Percentiles rank a stretch among this genome's conserved stretches.
phyloP scores from a whole-genome alignment of 30 jellyfish, hydroid and myxozoan genomes.

The Rhopilema esculentum region DNA sequence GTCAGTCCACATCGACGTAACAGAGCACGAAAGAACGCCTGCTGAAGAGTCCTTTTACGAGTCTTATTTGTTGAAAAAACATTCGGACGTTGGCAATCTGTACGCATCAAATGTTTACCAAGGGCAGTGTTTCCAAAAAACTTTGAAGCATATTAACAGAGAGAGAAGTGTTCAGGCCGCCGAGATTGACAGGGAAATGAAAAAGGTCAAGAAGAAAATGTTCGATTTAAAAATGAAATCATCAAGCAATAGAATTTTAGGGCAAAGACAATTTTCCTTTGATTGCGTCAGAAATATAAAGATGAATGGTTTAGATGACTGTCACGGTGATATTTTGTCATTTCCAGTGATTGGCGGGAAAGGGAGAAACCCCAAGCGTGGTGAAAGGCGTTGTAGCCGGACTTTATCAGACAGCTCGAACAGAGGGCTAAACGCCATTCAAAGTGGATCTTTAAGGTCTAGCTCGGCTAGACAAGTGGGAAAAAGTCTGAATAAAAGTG shows the following conservation, averaged over 20 bases:
- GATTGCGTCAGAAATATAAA: neutral
- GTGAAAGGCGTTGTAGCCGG: neutral
- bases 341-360: neutral
- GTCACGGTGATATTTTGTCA: neutral
- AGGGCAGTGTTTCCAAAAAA: conserved; percentile 50
- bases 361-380: neutral
- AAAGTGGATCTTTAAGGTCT: too few relatives aligned
- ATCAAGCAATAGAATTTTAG: neutral
- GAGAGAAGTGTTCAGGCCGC: conserved; percentile 43
- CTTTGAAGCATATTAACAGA: conserved; percentile 44
- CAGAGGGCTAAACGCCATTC: neutral
- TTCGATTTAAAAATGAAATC: conserved; percentile 26
- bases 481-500: neutral
- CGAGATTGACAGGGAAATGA: conserved; percentile 68
- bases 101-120: conserved; percentile 67
- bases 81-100: conserved; percentile 57
- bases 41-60: conserved; percentile 73
- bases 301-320: neutral
- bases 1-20: conserved; percentile 31
- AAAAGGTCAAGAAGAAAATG: conserved; percentile 37
- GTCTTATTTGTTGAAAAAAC: conserved; percentile 35
- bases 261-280: conserved; percentile 1
- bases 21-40: conserved; percentile 51
- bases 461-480: neutral
- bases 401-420: neutral